Base-by-base conservation (phyloP, 2,113 vertebrate genomes). In the Laterallus jamaicensis region DNA sequence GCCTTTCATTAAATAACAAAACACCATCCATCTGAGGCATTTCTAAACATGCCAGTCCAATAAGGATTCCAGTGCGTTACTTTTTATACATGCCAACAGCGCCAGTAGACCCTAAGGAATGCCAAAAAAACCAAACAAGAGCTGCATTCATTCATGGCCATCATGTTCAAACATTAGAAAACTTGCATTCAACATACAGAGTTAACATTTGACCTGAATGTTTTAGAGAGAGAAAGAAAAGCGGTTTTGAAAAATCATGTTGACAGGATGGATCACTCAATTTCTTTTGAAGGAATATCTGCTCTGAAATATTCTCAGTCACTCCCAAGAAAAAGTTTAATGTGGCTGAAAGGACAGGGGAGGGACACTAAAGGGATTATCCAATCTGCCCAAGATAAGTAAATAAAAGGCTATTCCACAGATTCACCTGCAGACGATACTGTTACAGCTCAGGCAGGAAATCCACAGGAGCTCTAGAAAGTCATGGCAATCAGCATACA, bases 41-140 rank as follows among this genome's bases (percentile, higher is more conserved):
- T 95, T 97, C 88, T 79, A 80, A 94, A 95, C 94, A 95, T 80
- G 93, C 93, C 13, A 68, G 88, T 66, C 73, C 95, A 95, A 91
- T 94, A 95, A 73, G 96, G 96, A 94, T 74, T 93, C 77, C 95
- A 89, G 91, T 1, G 59, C 37, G 4, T n/a, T 90, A 93, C 93
- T 92, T 92, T 92, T 90, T 24, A 47, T 44, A 73, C 0, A 1
- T 82, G 93, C 93, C 95, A 96, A 82, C 94, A 93, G 86, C 91
- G 86, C 86, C 81, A 97, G 81, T 5, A 90, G 86, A 68, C 94
- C 76, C 88, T 5, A 77, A 56, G 91, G 68, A 93, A 95, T 88
- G 94, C 95, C 97, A 97, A 71, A 49, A 49, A 92, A 68, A 94
- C 91, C 88, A 91, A 97, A 96, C 96, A 96, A 96, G 95, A 83